phyloP scores from a whole-genome alignment of 2,888 invertebrate species.

The Deilephila elpenor region DNA sequence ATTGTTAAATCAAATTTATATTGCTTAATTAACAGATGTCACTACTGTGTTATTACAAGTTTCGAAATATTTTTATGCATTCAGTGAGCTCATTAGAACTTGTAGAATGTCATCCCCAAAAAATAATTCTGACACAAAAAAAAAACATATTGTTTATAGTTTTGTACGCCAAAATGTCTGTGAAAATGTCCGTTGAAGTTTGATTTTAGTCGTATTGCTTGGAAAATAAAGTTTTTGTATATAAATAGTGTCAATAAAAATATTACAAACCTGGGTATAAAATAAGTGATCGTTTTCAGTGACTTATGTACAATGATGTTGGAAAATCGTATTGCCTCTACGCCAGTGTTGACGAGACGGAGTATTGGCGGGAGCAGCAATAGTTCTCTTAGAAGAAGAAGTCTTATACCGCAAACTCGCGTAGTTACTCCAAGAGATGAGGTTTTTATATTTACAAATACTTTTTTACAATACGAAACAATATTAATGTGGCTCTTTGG shows the following conservation, averaged over 20 bases:
- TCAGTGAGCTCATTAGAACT: no score
- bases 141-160: conserved; percentile 6
- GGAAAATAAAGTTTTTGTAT: neutral
- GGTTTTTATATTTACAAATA: conserved; percentile 52
- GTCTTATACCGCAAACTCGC: conserved; percentile 65
- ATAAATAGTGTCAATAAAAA: conserved; percentile 3
- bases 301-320: conserved; percentile 53
- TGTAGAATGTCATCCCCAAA: no score
- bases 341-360: conserved; percentile 58
- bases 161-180: conserved; percentile 13
- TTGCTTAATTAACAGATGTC: no score
- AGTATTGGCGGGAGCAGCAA: conserved; percentile 75
- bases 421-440: conserved; percentile 59
- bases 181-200: conserved; percentile 24
- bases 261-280: neutral
- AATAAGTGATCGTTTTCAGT: neutral
- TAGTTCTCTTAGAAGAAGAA: conserved; percentile 65
- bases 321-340: conserved; percentile 69
- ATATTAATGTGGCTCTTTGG: neutral
- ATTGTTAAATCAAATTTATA: no score
- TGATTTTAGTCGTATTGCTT: conserved; percentile 3
- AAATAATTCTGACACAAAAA: no score
- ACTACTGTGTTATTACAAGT: no score
- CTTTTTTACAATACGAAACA: neutral
- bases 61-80: no score